These are phyloP conservation scores for Erebia ligea DNA, from an alignment of 2,888 invertebrate species.

Conservation along the genomic window DNA sequence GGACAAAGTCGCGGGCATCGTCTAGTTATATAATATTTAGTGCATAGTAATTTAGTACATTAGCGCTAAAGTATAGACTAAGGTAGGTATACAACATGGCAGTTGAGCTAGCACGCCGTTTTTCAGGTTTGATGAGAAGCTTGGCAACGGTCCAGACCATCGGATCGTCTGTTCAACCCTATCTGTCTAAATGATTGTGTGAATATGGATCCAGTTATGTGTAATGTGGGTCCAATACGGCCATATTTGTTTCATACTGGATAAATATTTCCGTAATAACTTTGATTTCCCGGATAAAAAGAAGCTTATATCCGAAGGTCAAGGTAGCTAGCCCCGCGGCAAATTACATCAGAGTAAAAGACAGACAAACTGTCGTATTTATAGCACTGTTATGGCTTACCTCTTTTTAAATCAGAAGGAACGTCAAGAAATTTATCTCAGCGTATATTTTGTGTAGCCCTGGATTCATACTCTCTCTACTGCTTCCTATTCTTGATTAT, in stretches of 20 bases:
- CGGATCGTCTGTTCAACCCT: slow-evolving; percentile 32
- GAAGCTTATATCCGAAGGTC: too few species aligned
- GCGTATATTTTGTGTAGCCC: too few species aligned
- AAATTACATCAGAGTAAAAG: too few species aligned
- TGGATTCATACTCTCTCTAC: too few species aligned
- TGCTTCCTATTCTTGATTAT: too few species aligned
- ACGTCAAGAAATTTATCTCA: too few species aligned
- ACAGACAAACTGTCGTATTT: too few species aligned
- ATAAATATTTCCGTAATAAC: not conserved
- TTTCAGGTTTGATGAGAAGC: slow-evolving; percentile 26
- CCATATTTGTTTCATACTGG: slow-evolving; percentile 4
- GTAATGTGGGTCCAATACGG: slow-evolving; percentile 8
- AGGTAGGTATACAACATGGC: slow-evolving; percentile 17
- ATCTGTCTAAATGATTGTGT: slow-evolving; percentile 34
- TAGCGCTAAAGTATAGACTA: not conserved
- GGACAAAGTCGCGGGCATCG: too few species aligned
- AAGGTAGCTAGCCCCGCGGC: too few species aligned
- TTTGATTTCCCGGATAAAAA: too few species aligned
- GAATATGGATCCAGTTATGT: slow-evolving; percentile 24
- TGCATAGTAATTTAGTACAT: not conserved
- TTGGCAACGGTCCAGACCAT: slow-evolving; percentile 37
- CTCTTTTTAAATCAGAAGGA: too few species aligned
- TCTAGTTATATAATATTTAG: not conserved
- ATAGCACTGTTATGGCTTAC: too few species aligned
- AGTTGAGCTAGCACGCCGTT: slow-evolving; percentile 30